A percentile compares a stretch with the other conserved stretches of the same genome.
Evolutionary conservation across 1,140 invertebrate genomes (phyloP).

Genomic region (Octopus sinensis): DNA sequence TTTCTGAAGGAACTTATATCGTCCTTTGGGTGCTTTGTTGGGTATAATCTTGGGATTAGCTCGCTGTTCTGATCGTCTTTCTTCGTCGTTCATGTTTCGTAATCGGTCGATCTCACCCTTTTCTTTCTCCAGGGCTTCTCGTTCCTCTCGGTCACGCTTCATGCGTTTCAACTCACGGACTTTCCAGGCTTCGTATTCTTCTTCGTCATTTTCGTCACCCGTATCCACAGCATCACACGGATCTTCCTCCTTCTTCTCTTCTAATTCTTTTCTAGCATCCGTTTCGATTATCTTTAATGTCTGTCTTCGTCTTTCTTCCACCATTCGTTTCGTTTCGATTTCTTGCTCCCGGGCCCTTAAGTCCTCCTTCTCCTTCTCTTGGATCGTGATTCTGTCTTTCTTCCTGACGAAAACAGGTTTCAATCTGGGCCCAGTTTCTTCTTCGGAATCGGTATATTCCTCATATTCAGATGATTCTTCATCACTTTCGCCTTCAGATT

Average conservation of each 20-base stretch:
- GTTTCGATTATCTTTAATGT: conserved; percentile 89
- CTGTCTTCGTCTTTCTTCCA: conserved; percentile 77
- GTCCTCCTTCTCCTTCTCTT: conserved; percentile 87
- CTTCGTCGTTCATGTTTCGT: conserved; percentile 94
- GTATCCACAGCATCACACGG: conserved; percentile 80
- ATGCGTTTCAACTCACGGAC: conserved; percentile 88
- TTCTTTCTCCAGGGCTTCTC: conserved; percentile 80
- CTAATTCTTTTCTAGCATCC: conserved; percentile 67
- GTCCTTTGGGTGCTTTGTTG: conserved; percentile 94
- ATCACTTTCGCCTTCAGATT: conserved; percentile 64
- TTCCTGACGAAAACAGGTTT: conserved; percentile 97
- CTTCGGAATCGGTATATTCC: conserved; percentile 70
- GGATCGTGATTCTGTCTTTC: conserved; percentile 88
- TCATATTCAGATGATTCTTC: conserved; percentile 67
- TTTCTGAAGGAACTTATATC: conserved; percentile 99
- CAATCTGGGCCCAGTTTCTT: conserved; percentile 81
- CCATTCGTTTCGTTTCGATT: conserved; percentile 71
- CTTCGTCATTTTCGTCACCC: conserved; percentile 97
- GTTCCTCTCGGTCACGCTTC: conserved; percentile 91
- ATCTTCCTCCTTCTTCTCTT: conserved; percentile 65
- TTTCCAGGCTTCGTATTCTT: conserved; percentile 98
- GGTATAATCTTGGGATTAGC: conserved; percentile 91
- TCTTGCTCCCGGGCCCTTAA: conserved; percentile 80
- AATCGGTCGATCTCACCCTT: conserved; percentile 85
- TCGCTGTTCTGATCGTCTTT: conserved; percentile 74